phyloP scores from a whole-genome alignment of 23 tunicate species.

The Ciona savignyi region DNA sequence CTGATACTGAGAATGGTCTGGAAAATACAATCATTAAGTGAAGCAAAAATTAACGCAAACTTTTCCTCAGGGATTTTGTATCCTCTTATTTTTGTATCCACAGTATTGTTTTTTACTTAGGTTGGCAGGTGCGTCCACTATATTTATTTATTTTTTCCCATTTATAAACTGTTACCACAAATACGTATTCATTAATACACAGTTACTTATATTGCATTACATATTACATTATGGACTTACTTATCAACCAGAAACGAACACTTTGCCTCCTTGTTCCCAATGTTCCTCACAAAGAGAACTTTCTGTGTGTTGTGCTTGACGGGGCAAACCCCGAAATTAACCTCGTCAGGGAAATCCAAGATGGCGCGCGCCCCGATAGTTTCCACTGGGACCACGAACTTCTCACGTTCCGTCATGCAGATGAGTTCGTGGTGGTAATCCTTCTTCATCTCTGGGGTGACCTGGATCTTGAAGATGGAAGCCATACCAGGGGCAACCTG shows the following conservation, averaged over 20 bases:
- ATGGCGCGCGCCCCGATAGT: conserved; percentile 90
- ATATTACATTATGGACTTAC: no score
- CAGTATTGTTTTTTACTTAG: no score
- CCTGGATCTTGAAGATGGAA: conserved; percentile 63
- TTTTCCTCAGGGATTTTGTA: no score
- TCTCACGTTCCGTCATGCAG: conserved; percentile 96
- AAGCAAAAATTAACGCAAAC: no score
- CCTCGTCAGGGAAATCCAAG: conserved; percentile 89
- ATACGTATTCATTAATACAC: no score
- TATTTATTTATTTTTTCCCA: no score
- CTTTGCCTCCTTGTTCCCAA: conserved; percentile 84
- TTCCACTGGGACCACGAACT: conserved; percentile 76
- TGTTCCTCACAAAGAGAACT: conserved; percentile 85
- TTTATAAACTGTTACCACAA: no score
- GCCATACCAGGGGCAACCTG: conserved; percentile 98
- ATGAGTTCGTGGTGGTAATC: conserved; percentile 91
- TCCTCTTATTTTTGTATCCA: no score
- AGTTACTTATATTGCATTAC: no score
- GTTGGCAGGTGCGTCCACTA: no score
- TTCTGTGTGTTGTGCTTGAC: conserved; percentile 71
- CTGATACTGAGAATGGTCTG: conserved; percentile 56
- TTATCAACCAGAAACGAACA: conserved; percentile 47
- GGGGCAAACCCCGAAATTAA: conserved; percentile 77
- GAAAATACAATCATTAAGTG: background rate
- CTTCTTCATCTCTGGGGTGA: conserved; percentile 90